Base-by-base conservation (phyloP, 2,888 invertebrate species). In the Drosophila prostipennis region DNA sequence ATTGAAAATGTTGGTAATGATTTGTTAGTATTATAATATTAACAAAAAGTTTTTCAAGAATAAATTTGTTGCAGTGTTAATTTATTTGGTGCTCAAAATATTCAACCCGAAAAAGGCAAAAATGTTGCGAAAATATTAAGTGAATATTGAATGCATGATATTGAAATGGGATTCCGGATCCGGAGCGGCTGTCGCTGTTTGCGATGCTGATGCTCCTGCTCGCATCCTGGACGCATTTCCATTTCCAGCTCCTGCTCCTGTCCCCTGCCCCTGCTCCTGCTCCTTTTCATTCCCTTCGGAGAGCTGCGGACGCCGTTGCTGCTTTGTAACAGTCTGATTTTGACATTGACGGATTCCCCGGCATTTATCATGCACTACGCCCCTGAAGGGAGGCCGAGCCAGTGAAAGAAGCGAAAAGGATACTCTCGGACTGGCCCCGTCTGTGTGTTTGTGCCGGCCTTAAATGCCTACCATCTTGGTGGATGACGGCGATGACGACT, bases 241-340 rank as follows among this genome's bases (percentile, higher is more conserved):
- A 46, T 29, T 16, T 46, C 14, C 34, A 36, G 49, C 19, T 63
- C 71, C 43, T 61, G 54, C 71, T 67, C 60, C 74, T 59, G 61
- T 74, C 74, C 53, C 19, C 19, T 19, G 19, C 19, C 76, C 52
- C 55, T 55, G 14, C 48, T 42, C 51, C 63, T 43, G 61, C 56
- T 52, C 56, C 58, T 59, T 23, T 48, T 85, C 61, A 51, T 39
- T 40, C 54, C 72, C 49, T 32, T 55, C 48, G 45, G 64, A 63
- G 37, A 37, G 73, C 63, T 61, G 64, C 56, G 73, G 75, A 56
- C 75, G 61, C 58, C 75, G 67, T 73, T 79, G 77, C 87, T 88
- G 88, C 89, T 91, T 90, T 91, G 92, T 92, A 91, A 92, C 92
- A 92, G 91, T 91, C 92, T 92, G 92, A 92, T 92, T 92, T 92